Conservation (phyloP, 2,113 vertebrate species). For the Galemys pyrenaicus region DNA sequence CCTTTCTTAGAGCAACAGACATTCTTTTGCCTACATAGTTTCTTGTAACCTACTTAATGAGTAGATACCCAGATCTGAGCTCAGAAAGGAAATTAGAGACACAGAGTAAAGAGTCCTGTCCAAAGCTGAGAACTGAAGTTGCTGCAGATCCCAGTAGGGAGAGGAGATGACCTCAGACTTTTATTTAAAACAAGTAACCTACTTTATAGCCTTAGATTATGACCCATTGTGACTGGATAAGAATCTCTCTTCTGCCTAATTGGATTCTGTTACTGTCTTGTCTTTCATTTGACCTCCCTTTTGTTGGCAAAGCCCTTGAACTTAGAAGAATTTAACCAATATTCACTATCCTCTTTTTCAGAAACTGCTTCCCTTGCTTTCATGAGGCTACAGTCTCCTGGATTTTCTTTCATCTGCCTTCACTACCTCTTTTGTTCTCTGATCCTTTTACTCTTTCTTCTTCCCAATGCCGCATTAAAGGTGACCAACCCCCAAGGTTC, state of each 20-base stretch:
- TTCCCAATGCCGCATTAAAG: neutral
- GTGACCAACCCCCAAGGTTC: neutral
- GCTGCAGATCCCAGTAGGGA: neutral
- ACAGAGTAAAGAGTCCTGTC: neutral
- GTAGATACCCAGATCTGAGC: neutral
- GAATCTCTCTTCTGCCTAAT: neutral
- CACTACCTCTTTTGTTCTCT: neutral
- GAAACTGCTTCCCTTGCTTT: neutral
- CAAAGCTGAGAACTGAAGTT: neutral
- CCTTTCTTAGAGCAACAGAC: neutral
- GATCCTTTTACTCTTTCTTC: neutral
- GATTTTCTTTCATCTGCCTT: neutral
- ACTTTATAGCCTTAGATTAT: neutral
- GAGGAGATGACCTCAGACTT: neutral
- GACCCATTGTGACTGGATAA: neutral
- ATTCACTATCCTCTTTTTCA: neutral
- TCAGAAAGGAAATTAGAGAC: neutral
- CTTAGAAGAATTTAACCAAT: neutral
- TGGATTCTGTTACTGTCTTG: neutral
- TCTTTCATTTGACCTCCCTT: neutral
- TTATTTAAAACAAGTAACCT: neutral
- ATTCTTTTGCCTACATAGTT: neutral
- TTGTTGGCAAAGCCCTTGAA: neutral
- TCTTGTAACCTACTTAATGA: neutral
- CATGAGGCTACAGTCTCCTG: neutral